Evolutionary conservation across 2,888 invertebrate genomes (phyloP), one percentile per base, ranked within the genome.

Genomic region (Athalia cordata): DNA sequence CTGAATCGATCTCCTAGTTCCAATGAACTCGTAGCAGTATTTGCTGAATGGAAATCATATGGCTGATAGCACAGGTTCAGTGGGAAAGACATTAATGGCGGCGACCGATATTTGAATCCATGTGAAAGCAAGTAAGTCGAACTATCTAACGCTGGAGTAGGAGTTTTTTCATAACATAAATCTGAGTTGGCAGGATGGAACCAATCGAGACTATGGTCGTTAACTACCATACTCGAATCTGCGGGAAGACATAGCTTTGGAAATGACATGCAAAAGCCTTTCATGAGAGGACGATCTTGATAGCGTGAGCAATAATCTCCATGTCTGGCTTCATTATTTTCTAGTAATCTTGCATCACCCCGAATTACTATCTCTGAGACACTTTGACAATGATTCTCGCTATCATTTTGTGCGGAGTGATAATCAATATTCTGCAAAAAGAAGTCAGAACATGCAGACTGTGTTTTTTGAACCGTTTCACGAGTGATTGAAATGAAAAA

Each of bases 401-500:
- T 55, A 7, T 43, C 7, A n/a, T 55, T 8, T 7, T 13, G 13
- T 45, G 45, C 15, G 8, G 6, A 4, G 11, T 6, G n/a, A 68
- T 52, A 68, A 15, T 52, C 43, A 6, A 29, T 11, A 59, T 59
- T 45, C 72, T 72, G 72, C 47, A 72, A 59, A 15, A 57, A 8
- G 29, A 29, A 29, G 29, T 29, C 29, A 29, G 2, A 29, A 29
- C 29, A 29, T 15, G 15, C 15, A 5, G n/a, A 55, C 55, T 11
- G 55, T 8, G n/a, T n/a, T 55, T 3, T 3, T 55, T 55, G 55
- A 55, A 2, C 8, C n/a, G 55, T 8, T n/a, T 55, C 3, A 5
- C 62, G 15, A 8, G 43, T 29, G 43, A 7, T 62, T 5, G 62
- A 62, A 8, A 7, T 8, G 4, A 62, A 8, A 8, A 11, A 29